Conservation (phyloP, 2,888 invertebrate species). For the Machimus atricapillus region DNA sequence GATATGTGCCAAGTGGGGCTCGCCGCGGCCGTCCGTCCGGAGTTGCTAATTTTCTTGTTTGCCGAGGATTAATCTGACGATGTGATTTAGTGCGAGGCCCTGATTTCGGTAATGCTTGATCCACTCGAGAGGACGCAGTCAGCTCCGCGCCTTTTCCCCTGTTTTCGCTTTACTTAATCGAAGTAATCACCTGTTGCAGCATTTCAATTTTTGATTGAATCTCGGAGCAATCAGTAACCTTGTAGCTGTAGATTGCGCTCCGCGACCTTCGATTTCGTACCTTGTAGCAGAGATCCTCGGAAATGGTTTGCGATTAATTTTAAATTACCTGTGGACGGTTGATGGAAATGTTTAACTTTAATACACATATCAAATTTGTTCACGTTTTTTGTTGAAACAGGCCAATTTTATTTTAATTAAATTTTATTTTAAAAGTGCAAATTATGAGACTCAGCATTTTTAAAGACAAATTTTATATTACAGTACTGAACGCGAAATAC, state of each 20-base stretch:
- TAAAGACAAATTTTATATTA: no score
- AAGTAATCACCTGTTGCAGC: not conserved
- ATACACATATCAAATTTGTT: not conserved
- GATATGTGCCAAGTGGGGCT: not conserved
- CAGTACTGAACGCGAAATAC: no score
- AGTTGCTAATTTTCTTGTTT: not conserved
- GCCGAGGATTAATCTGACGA: not conserved
- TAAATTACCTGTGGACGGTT: not conserved
- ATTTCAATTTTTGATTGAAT: constrained; percentile 2
- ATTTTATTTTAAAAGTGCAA: not conserved
- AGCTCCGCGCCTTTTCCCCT: not conserved
- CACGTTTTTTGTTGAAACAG: not conserved
- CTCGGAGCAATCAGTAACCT: not conserved
- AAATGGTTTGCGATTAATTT: not conserved
- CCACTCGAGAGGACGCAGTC: not conserved
- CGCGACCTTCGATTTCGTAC: not conserved
- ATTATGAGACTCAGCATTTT: no score
- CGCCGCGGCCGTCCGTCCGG: not conserved
- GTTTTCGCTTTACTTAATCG: not conserved
- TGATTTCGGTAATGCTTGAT: not conserved
- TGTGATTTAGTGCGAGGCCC: not conserved
- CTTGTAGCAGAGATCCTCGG: not conserved
- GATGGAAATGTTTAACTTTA: not conserved
- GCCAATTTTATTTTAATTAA: not conserved
- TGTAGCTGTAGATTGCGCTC: not conserved